Evolutionary conservation across 2,113 vertebrate species (phyloP).

Genomic region (Rhadina sibilatrix): DNA sequence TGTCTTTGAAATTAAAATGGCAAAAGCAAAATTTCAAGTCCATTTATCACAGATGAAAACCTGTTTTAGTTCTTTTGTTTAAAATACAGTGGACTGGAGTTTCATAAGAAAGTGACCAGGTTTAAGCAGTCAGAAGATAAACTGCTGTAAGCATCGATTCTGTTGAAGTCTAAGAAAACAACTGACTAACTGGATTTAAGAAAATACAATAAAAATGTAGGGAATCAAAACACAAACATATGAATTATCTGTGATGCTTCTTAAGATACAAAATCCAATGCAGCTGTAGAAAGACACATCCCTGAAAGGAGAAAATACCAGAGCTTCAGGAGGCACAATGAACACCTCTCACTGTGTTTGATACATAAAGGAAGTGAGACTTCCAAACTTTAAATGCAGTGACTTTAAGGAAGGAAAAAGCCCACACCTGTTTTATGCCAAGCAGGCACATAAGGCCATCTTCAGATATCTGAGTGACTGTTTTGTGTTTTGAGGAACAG

Average conservation of each 20-base stretch:
- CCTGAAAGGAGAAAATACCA: background rate
- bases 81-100: background rate
- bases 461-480: background rate
- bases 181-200: background rate
- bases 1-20: conserved; percentile 1
- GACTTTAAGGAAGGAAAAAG: background rate
- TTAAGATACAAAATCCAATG: background rate
- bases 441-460: background rate
- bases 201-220: background rate
- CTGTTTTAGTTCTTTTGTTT: background rate
- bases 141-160: background rate
- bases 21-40: background rate
- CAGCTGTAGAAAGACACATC: background rate
- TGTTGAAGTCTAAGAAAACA: background rate
- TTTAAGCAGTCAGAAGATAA: background rate
- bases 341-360: background rate
- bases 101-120: background rate
- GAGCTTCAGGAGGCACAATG: background rate
- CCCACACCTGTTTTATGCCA: background rate
- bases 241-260: background rate
- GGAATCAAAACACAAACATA: background rate
- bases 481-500: background rate
- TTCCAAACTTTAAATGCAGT: background rate
- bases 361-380: background rate
- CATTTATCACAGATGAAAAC: conserved; percentile 20